Percentiles rank a stretch among this genome's conserved stretches.
Conservation (phyloP, 2,113 vertebrate genomes). For the Heteronetta atricapilla region DNA sequence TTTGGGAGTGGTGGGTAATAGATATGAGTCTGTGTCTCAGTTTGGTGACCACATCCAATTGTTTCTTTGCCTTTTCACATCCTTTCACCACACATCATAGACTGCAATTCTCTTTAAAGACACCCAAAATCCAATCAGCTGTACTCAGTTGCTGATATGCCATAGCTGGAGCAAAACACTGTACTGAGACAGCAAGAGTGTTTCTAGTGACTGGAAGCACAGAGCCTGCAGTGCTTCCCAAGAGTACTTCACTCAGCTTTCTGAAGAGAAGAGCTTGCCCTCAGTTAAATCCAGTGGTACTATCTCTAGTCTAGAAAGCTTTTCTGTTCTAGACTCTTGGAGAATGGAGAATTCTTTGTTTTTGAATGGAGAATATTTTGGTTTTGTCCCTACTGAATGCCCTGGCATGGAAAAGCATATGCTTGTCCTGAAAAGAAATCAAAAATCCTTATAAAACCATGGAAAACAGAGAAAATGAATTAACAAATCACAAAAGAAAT, state of each 20-base stretch:
- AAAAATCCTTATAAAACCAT: background rate
- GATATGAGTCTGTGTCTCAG: background rate
- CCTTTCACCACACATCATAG: background rate
- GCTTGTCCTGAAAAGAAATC: background rate
- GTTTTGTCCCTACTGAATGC: background rate
- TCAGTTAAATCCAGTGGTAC: background rate
- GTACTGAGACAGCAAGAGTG: background rate
- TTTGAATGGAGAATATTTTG: background rate
- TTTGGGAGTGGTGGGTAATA: background rate
- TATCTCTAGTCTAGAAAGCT: background rate
- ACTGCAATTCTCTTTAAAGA: background rate
- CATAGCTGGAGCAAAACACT: background rate
- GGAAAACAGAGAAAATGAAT: background rate
- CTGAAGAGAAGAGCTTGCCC: background rate
- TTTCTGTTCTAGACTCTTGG: background rate
- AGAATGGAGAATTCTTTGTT: background rate
- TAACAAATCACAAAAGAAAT: background rate
- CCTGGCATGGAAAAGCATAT: background rate
- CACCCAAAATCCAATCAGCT: background rate
- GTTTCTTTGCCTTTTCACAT: background rate
- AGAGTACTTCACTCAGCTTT: background rate
- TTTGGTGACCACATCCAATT: background rate
- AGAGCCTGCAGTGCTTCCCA: background rate
- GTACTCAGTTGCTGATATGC: background rate
- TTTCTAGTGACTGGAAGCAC: background rate